A percentile compares a stretch with the other conserved stretches of the same genome.
These are phyloP conservation scores for Heterotis niloticus DNA, from an alignment of 2,113 vertebrate genomes.

Conservation along the genomic window DNA sequence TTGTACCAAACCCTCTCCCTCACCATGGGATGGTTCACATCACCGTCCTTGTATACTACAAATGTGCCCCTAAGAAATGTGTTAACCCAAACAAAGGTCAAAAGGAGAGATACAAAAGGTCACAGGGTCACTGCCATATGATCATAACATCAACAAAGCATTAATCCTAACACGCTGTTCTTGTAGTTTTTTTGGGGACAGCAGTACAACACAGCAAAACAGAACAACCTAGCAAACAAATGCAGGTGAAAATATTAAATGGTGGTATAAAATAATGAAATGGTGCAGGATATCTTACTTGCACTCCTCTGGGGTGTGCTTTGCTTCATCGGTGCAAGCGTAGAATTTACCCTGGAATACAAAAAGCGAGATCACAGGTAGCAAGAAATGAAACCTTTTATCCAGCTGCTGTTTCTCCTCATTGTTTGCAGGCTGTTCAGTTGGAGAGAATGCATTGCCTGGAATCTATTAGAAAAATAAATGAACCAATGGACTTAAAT, in stretches of 20 bases:
- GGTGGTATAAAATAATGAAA: neutral
- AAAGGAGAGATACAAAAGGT: neutral
- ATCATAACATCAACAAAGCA: neutral
- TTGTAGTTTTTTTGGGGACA: no score
- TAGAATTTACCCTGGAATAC: constrained; percentile 82
- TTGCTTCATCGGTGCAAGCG: constrained; percentile 88
- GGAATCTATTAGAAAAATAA: no score
- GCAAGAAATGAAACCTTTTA: neutral
- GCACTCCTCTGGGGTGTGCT: constrained; percentile 83
- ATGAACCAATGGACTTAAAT: no score
- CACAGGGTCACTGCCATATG: neutral
- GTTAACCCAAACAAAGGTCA: neutral
- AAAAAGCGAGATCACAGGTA: neutral
- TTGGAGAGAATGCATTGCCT: no score
- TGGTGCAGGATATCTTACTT: constrained; percentile 61
- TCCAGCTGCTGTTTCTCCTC: no score
- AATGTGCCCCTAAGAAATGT: constrained; percentile 69
- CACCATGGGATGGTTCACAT: constrained; percentile 82
- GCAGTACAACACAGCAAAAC: no score
- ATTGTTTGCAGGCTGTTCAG: no score
- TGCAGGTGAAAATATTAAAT: neutral
- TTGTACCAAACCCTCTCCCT: constrained; percentile 83
- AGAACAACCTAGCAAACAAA: neutral
- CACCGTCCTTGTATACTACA: constrained; percentile 86
- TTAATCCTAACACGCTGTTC: neutral